Conservation (phyloP, 2,888 invertebrate species). For the Chloroclystis v-ata region DNA sequence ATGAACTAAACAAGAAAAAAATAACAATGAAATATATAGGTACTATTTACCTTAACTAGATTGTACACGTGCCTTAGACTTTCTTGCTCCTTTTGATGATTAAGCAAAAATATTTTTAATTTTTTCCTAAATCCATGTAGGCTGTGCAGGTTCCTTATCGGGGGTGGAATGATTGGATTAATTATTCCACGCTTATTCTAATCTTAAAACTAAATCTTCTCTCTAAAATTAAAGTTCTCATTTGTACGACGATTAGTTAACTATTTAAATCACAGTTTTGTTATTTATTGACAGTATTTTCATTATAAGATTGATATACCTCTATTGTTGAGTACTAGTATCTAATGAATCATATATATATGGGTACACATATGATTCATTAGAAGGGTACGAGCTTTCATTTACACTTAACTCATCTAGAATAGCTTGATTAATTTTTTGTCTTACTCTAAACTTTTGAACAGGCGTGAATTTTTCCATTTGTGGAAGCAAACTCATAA, state of each 20-base stretch:
- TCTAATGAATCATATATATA: too few relatives aligned
- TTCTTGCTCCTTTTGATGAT: too few relatives aligned
- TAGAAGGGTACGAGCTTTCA: constrained; percentile 19
- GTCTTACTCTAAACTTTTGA: constrained; percentile 25
- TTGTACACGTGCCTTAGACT: constrained; percentile 1
- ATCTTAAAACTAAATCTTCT: constrained; percentile 5
- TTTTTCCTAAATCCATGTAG: too few relatives aligned
- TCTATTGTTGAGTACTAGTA: too few relatives aligned
- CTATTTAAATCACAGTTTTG: too few relatives aligned
- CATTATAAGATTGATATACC: too few relatives aligned
- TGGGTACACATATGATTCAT: constrained; percentile 10
- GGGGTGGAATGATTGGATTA: constrained; percentile 1
- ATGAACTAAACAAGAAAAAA: too few relatives aligned
- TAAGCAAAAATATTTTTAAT: too few relatives aligned
- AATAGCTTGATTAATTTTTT: constrained; percentile 27
- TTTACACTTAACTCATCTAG: constrained; percentile 23
- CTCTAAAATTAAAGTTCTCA: constrained; percentile 6
- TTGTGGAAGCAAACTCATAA: constrained; percentile 28
- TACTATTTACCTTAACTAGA: too few relatives aligned
- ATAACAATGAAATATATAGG: too few relatives aligned
- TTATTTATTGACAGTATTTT: too few relatives aligned
- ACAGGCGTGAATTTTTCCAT: constrained; percentile 26
- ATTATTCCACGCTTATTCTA: constrained; percentile 6
- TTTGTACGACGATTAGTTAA: constrained; percentile 1
- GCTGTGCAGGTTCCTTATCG: too few relatives aligned